Evolutionary conservation across 2,888 invertebrate genomes (phyloP).

Genomic region (Hipparchia semele): DNA sequence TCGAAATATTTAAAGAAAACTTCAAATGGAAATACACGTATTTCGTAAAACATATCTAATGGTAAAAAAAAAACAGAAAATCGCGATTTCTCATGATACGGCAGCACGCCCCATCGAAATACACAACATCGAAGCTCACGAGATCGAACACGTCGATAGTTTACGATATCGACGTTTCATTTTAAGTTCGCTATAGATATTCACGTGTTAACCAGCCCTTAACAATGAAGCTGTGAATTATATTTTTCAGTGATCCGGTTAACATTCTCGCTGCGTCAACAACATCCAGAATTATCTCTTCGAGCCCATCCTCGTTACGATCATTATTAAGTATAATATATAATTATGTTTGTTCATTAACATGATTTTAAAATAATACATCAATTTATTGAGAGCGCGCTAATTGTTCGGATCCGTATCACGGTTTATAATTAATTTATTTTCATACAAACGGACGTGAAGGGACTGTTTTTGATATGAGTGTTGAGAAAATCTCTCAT

Average conservation of each 20-base stretch:
- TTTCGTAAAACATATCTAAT: no score
- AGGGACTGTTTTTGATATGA: no score
- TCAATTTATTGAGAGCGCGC: conserved; percentile 22
- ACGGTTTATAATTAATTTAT: conserved; percentile 3
- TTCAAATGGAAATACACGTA: no score
- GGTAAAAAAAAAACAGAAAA: no score
- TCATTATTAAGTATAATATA: conserved; percentile 34
- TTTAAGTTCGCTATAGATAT: background rate
- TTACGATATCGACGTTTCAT: background rate
- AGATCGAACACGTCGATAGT: no score
- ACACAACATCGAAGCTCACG: no score
- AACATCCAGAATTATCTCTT: conserved; percentile 31
- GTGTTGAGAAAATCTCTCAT: no score
- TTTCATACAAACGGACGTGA: background rate
- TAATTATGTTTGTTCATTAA: conserved; percentile 33
- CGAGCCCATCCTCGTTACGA: conserved; percentile 23
- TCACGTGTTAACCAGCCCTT: background rate
- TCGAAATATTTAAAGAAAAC: no score
- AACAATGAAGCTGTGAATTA: conserved; percentile 24
- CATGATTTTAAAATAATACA: conserved; percentile 27
- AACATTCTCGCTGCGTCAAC: conserved; percentile 28
- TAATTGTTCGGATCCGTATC: conserved; percentile 4
- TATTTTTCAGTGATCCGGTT: conserved; percentile 31
- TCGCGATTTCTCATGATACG: no score
- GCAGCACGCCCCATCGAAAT: no score